A percentile compares a stretch with the other conserved stretches of the same genome.
phyloP scores from a whole-genome alignment of 2,888 invertebrate species.

The Magallana nippona region DNA sequence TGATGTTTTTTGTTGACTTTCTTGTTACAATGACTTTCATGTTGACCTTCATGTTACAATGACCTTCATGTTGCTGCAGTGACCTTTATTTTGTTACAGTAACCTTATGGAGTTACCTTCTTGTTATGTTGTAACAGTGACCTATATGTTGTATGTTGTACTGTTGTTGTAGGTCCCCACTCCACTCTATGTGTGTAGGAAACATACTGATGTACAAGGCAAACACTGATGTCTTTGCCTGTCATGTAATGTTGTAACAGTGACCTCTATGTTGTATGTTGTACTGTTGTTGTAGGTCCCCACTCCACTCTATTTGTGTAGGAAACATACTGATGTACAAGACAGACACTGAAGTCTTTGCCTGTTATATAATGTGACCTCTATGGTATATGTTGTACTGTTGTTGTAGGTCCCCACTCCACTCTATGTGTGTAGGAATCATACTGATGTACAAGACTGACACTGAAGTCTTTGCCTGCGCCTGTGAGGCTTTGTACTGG shows the following conservation, averaged over 20 bases:
- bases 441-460: slow-evolving; percentile 66
- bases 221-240: slow-evolving; percentile 59
- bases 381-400: slow-evolving; percentile 5
- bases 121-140: too few species aligned
- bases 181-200: slow-evolving; percentile 73
- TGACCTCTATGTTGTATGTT: neutral
- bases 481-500: slow-evolving; percentile 72
- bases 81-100: too few species aligned
- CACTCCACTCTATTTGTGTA: slow-evolving; percentile 72
- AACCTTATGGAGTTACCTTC: too few species aligned
- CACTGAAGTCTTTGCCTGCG: slow-evolving; percentile 62
- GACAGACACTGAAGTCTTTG: slow-evolving; percentile 61
- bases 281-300: slow-evolving; percentile 60
- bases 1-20: too few species aligned
- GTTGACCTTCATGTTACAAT: too few species aligned
- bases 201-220: slow-evolving; percentile 66
- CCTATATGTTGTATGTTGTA: neutral
- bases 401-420: slow-evolving; percentile 67
- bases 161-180: slow-evolving; percentile 63
- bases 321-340: slow-evolving; percentile 69
- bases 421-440: slow-evolving; percentile 71
- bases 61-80: too few species aligned
- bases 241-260: too few species aligned
- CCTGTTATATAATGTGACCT: slow-evolving; percentile 46
- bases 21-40: too few species aligned